Evolutionary conservation across 2,888 invertebrate genomes (phyloP).

Genomic region (Lycophotia porphyrea): DNA sequence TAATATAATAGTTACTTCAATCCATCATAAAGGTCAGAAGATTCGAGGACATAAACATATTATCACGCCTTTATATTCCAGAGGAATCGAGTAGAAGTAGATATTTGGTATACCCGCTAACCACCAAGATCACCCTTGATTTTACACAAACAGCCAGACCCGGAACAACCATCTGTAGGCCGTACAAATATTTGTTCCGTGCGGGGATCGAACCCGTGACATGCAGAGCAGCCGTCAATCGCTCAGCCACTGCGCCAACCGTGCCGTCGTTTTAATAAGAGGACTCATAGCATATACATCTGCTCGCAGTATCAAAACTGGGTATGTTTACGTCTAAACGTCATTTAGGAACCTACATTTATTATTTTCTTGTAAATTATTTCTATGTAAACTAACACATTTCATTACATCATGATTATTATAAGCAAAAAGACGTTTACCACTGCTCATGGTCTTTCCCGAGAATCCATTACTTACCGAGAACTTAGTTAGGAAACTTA

Average conservation of each 20-base stretch:
- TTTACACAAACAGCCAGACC: too few relatives aligned
- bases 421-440: neutral
- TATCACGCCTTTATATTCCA: too few relatives aligned
- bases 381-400: neutral
- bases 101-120: neutral
- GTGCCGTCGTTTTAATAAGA: too few relatives aligned
- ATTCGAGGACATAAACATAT: neutral
- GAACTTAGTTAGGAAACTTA: slow-evolving; percentile 2
- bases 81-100: neutral
- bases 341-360: neutral
- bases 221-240: too few relatives aligned
- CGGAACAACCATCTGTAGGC: too few relatives aligned
- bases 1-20: neutral
- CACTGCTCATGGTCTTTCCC: neutral
- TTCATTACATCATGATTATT: neutral
- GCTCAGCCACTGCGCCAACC: too few relatives aligned
- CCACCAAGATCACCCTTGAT: neutral
- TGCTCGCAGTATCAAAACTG: neutral
- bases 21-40: neutral
- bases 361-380: neutral
- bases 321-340: neutral
- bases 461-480: slow-evolving; percentile 9
- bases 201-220: too few relatives aligned
- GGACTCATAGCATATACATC: neutral
- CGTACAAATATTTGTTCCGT: too few relatives aligned